A percentile compares a stretch with the other conserved stretches of the same genome.
Evolutionary conservation across 2,888 invertebrate genomes (phyloP).

Genomic region (Clivina fossor): DNA sequence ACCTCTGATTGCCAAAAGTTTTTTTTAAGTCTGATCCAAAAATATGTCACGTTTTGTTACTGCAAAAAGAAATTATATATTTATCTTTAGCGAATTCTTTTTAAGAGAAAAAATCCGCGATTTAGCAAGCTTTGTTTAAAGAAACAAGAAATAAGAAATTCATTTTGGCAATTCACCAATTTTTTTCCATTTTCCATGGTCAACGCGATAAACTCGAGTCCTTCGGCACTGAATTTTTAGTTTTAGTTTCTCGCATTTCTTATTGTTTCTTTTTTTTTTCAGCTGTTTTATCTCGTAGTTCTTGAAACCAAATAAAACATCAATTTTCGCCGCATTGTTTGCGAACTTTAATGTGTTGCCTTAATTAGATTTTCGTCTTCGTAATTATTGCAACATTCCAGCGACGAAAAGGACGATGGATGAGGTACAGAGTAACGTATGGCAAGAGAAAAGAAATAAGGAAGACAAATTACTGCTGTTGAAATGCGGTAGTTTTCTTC

Average conservation of each 20-base stretch:
- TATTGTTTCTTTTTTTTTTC: slow-evolving; percentile 14
- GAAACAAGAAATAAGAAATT: background rate
- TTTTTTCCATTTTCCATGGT: slow-evolving; percentile 18
- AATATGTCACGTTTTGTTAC: too few relatives aligned
- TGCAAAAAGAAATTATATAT: too few relatives aligned
- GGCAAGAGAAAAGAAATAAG: background rate
- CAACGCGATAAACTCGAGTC: slow-evolving; percentile 13
- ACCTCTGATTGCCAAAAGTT: too few relatives aligned
- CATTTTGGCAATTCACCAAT: slow-evolving; percentile 12
- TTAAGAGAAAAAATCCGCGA: too few relatives aligned
- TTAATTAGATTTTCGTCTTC: slow-evolving; percentile 19
- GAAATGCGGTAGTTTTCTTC: too few relatives aligned
- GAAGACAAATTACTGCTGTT: too few relatives aligned
- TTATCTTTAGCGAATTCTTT: too few relatives aligned
- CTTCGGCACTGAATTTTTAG: slow-evolving; percentile 9
- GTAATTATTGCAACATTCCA: too few relatives aligned
- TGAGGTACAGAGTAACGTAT: background rate
- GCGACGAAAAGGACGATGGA: background rate
- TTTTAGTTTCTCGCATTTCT: background rate
- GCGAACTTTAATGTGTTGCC: slow-evolving; percentile 2
- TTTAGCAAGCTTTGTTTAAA: background rate
- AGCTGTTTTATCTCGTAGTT: too few relatives aligned
- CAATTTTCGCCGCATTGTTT: background rate
- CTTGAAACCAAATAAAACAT: background rate
- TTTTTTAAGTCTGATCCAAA: too few relatives aligned